Evolutionary conservation across 2,797 vertebrate genomes (phyloP).

Genomic region (Anguilla anguilla): DNA sequence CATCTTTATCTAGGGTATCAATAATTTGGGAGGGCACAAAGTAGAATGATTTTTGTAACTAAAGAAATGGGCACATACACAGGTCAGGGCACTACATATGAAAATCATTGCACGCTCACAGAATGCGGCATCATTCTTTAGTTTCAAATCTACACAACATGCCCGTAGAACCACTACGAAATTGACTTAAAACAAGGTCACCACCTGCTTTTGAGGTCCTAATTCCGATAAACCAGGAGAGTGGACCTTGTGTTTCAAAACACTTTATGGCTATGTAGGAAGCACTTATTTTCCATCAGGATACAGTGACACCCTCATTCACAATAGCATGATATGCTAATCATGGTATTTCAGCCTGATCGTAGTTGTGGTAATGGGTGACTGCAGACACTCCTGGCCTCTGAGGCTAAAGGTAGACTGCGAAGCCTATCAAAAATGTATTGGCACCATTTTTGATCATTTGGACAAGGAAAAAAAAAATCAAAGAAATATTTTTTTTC

Average conservation of each 20-base stretch:
- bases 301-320: neutral
- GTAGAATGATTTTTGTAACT: no score
- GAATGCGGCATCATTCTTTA: no score
- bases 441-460: constrained; percentile 81
- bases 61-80: no score
- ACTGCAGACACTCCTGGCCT: constrained; percentile 60
- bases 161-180: no score
- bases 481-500: constrained; percentile 65
- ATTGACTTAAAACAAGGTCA: neutral
- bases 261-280: no score
- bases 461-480: constrained; percentile 71
- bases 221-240: neutral
- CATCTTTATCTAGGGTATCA: no score
- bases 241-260: neutral
- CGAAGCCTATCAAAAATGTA: constrained; percentile 91
- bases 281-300: neutral
- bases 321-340: neutral
- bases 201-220: neutral
- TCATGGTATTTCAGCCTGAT: neutral
- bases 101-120: no score
- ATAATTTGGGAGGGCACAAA: no score
- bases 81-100: no score
- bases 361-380: constrained; percentile 61
- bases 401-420: constrained; percentile 75
- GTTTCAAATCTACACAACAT: no score